phyloP scores from a whole-genome alignment of 2,888 invertebrate species.

The Acholoe squamosa region DNA sequence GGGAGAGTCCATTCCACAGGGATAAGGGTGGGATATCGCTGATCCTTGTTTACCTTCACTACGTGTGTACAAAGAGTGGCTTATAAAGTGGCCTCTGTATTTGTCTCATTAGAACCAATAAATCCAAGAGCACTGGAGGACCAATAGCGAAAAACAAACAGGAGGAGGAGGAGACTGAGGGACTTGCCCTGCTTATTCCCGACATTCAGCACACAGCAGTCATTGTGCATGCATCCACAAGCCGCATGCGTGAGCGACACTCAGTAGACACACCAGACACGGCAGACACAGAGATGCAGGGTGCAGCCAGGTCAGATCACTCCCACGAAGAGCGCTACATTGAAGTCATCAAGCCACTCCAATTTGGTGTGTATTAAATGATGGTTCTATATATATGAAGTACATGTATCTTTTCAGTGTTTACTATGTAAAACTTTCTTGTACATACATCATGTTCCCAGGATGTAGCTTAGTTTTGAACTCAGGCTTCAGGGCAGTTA shows the following conservation, averaged over 20 bases:
- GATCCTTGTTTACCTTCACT: no score
- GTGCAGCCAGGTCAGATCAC: constrained; percentile 65
- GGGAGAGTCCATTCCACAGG: no score
- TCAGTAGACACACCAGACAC: constrained; percentile 56
- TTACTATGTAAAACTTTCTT: no score
- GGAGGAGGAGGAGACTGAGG: constrained; percentile 93
- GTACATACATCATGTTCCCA: no score
- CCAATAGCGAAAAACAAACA: constrained; percentile 78
- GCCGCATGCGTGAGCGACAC: constrained; percentile 44
- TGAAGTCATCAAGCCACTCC: constrained; percentile 93
- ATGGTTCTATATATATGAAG: neutral
- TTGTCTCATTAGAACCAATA: constrained; percentile 69
- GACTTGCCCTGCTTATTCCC: constrained; percentile 93
- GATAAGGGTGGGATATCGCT: no score
- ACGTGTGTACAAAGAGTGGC: constrained; percentile 15
- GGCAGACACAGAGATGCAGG: constrained; percentile 44
- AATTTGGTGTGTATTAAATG: constrained; percentile 88
- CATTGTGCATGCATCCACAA: constrained; percentile 82
- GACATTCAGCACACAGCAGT: constrained; percentile 90
- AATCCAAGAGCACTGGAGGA: constrained; percentile 71
- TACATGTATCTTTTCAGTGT: no score
- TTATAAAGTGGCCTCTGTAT: neutral
- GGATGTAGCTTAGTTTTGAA: no score
- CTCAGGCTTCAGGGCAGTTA: no score
- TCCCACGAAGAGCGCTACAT: constrained; percentile 91